Evolutionary conservation across 2,113 vertebrate species (phyloP), one percentile per base, ranked within the genome.

Genomic region (Struthio camelus): DNA sequence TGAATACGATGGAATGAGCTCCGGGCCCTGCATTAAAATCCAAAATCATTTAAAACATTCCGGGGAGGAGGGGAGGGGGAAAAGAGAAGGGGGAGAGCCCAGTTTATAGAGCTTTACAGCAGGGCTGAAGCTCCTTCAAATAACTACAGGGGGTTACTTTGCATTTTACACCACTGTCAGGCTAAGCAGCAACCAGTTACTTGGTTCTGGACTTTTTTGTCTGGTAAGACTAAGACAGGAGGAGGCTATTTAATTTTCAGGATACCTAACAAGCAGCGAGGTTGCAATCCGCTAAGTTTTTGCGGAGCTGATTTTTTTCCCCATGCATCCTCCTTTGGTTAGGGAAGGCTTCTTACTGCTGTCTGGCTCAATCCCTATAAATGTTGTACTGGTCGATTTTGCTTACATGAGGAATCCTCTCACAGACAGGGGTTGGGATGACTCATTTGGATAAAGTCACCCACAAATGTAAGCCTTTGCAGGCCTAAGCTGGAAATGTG

Each of bases 361-460:
- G 58, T 38, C 50, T 62, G 66, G 9, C 72, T 87, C 93, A 71
- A 89, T 92, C 89, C 94, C 84, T 48, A 3, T 1, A 73, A 86
- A 48, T 42, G 61, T 75, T 2, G 2, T 13, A 76, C 7, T 11
- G 38, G 64, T 77, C 94, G 65, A 46, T 92, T 95, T 70, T n/a
- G 48, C 91, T 95, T 86, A 93, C 96, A 87, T 1, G 11, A 23
- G 86, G 94, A 96, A 94, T 95, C 88, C 90, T 93, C 94, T 93
- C 92, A 85, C 54, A 14, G 71, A 62, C n/a, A 85, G 14, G 77
- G 86, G 87, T 22, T 75, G 92, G 91, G 85, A 78, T 65, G 79
- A 85, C 50, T 96, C 69, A 28, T 59, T 56, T 34, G 94, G 93
- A 93, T 94, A 24, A 95, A 97, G 82, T 93, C 25, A 1, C 87